phyloP scores from a whole-genome alignment of 2,888 invertebrate genomes.

The Zhengitettix transpicula region DNA sequence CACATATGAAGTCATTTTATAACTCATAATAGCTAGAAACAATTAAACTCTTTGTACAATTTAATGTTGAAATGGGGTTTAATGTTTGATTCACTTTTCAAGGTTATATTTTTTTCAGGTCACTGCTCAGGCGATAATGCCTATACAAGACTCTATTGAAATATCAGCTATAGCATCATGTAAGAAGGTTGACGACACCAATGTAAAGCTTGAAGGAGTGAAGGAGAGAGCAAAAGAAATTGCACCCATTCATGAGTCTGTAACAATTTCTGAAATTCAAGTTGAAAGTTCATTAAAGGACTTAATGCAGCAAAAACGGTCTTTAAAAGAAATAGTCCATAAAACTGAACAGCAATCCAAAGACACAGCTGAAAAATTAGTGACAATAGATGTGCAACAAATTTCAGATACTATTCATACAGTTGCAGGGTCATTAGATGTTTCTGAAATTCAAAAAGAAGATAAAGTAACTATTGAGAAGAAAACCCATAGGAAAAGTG shows the following conservation, averaged over 20 bases:
- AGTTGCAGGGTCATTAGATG: conserved; percentile 27
- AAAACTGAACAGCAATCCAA: conserved; percentile 10
- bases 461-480: conserved; percentile 24
- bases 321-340: conserved; percentile 12
- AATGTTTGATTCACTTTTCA: not conserved
- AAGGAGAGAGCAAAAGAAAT: conserved; percentile 23
- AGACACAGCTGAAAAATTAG: conserved; percentile 25
- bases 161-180: conserved; percentile 43
- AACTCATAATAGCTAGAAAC: not conserved
- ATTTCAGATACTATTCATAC: too few species aligned
- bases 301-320: conserved; percentile 17
- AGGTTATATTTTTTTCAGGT: not conserved
- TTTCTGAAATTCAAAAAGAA: conserved; percentile 39
- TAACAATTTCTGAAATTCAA: conserved; percentile 38
- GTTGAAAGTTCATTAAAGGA: conserved; percentile 31
- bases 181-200: conserved; percentile 40
- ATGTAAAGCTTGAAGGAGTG: conserved; percentile 13
- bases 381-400: conserved; percentile 21
- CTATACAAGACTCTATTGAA: conserved; percentile 39
- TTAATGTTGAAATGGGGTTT: conserved; percentile 7
- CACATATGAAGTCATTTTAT: too few species aligned
- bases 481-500: conserved; percentile 24
- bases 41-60: too few species aligned
- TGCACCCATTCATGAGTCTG: conserved; percentile 26
- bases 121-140: conserved; percentile 30